Percentiles rank a stretch among this genome's conserved stretches.
Conservation (phyloP, 2,888 invertebrate genomes). For the Busseola fusca region DNA sequence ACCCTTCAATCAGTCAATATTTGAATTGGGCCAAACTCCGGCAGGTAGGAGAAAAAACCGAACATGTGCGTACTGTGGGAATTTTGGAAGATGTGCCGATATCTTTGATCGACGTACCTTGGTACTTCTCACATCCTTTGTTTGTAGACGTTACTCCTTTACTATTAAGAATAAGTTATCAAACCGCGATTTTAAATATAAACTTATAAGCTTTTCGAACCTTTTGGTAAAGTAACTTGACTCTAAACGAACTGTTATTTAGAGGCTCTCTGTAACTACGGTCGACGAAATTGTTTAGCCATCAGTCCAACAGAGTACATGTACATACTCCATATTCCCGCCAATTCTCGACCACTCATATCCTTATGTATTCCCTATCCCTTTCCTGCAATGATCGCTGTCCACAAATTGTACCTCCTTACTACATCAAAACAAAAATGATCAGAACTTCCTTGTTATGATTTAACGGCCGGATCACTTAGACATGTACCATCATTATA, state of each 20-base stretch:
- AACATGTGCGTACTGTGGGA: slow-evolving; percentile 73
- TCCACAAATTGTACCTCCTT: background rate
- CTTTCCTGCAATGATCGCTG: no score
- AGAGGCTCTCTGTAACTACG: background rate
- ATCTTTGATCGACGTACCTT: slow-evolving; percentile 37
- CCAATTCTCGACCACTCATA: background rate
- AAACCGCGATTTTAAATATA: background rate
- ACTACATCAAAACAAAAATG: background rate
- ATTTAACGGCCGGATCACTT: no score
- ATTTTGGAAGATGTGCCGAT: slow-evolving; percentile 56
- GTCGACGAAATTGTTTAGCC: background rate
- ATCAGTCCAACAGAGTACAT: background rate
- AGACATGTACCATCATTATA: slow-evolving; percentile 5
- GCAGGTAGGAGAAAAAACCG: slow-evolving; percentile 69
- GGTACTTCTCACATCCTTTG: slow-evolving; percentile 32
- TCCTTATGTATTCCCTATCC: background rate
- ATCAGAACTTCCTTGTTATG: background rate
- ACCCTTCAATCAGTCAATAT: slow-evolving; percentile 89
- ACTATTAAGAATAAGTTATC: background rate
- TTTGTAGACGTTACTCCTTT: slow-evolving; percentile 25
- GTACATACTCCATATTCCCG: background rate
- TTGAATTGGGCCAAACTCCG: slow-evolving; percentile 75
- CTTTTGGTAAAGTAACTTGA: background rate
- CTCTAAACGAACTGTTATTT: background rate
- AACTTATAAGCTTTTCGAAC: background rate